Base-by-base conservation (phyloP, 2,888 invertebrate species). In the Oxystoma pomonae region DNA sequence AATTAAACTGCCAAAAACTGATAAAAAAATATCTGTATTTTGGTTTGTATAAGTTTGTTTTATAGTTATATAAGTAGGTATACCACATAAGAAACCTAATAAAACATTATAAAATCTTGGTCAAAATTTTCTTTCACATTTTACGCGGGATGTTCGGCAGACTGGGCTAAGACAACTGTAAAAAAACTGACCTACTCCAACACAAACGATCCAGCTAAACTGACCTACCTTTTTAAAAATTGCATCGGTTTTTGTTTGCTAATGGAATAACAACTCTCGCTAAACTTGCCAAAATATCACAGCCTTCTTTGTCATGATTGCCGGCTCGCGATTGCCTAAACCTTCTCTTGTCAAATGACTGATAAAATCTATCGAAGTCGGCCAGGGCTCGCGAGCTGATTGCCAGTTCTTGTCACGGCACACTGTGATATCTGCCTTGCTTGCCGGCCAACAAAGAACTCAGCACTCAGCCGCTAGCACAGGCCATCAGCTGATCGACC, bases 401-500 rank as follows among this genome's bases (percentile, higher is more conserved):
- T 35, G 35, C 3, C 35, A 35, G 12, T 12, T 35, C n/a, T 35
- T 12, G 12, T 12, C 35, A 35, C 35, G 12, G 35, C 35, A 35
- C 5, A 3, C 35, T 35, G 35, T 35, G n/a, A n/a, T n/a, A n/a
- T n/a, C n/a, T n/a, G n/a, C n/a, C n/a, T 35, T 12, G 35, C 3
- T 12, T 68, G 69, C 71, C 69, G 69, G 68, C 68, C 68, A 71
- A 74, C 75, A 77, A 76, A 76, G 75, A 75, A 74, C 72, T 72
- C 70, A 65, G 62, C 61, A 62, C 55, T 57, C 35, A 35, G 35
- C 35, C 35, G 35, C 3, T 35, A 12, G 35, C 35, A 35, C 57
- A 59, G 49, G 21, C 65, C 63, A 74, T 76, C 78, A 77, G 78
- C 77, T 77, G 77, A 78, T 77, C 72, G 69, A 69, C 70, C 71